A percentile compares a stretch with the other conserved stretches of the same genome.
These are phyloP conservation scores for Limnephilus marmoratus DNA, from an alignment of 2,888 invertebrate genomes.

Conservation along the genomic window DNA sequence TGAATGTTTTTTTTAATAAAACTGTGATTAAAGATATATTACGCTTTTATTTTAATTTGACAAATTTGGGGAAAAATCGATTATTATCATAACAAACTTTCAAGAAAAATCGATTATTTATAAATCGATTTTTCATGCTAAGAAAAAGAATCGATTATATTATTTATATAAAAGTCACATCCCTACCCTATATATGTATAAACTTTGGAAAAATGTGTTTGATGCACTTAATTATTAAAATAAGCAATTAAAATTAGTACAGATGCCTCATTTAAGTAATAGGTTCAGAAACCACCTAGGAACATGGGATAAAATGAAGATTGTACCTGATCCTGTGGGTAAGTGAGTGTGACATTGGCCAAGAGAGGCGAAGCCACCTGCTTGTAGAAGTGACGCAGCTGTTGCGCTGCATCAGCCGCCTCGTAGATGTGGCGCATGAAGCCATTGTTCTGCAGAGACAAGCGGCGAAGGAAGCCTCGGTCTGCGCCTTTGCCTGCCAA, in stretches of 20 bases:
- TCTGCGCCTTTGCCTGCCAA: conserved; percentile 80
- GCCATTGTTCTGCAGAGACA: conserved; percentile 82
- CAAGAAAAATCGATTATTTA: too few relatives aligned
- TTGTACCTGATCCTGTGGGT: conserved; percentile 77
- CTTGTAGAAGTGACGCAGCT: conserved; percentile 82
- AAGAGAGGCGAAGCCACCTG: conserved; percentile 84
- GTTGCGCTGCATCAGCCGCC: conserved; percentile 82
- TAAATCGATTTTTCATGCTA: too few relatives aligned
- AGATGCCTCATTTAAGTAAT: not conserved
- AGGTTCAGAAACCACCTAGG: not conserved
- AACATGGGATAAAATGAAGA: not conserved
- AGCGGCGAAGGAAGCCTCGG: conserved; percentile 80
- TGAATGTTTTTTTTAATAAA: too few relatives aligned
- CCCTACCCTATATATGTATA: too few relatives aligned
- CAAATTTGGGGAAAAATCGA: too few relatives aligned
- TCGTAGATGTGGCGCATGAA: conserved; percentile 85
- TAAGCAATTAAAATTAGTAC: too few relatives aligned
- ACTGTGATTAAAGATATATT: too few relatives aligned
- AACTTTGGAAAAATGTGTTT: too few relatives aligned
- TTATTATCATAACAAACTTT: too few relatives aligned
- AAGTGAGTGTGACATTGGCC: conserved; percentile 81
- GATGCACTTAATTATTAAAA: not conserved
- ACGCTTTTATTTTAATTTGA: too few relatives aligned
- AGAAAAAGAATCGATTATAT: too few relatives aligned
- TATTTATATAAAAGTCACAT: too few relatives aligned